Evolutionary conservation across 2,797 vertebrate species (phyloP).

Genomic region (Paguma larvata): DNA sequence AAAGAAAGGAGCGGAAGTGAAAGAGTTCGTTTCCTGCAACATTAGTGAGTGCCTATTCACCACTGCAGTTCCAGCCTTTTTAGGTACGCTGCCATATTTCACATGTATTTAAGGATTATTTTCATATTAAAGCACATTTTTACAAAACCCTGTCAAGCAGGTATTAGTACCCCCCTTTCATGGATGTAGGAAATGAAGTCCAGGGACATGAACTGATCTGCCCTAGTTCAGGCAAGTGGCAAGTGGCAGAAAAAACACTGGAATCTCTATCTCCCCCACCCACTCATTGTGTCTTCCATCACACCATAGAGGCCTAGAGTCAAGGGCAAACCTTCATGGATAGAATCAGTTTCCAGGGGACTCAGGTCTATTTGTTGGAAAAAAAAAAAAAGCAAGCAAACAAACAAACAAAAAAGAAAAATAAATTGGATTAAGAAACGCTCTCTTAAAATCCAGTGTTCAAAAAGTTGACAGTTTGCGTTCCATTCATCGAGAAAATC

Average conservation of each 20-base stretch:
- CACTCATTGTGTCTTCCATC: neutral
- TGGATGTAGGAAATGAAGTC: neutral
- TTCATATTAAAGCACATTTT: neutral
- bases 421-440: constrained; percentile 1
- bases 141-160: neutral
- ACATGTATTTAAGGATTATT: neutral
- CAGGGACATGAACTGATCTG: neutral
- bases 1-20: neutral
- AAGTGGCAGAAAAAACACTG: neutral
- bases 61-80: neutral
- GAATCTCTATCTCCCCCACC: neutral
- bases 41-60: neutral
- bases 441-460: neutral
- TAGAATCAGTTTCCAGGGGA: neutral
- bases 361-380: neutral
- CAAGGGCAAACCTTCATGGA: neutral
- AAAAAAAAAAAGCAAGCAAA: constrained; percentile 50
- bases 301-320: neutral
- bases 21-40: neutral
- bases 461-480: neutral
- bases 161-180: neutral
- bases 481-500: neutral
- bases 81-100: neutral
- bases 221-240: constrained; percentile 8
- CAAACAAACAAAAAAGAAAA: constrained; percentile 50